Conservation (phyloP, 2,113 vertebrate genomes). For the Mobula hypostoma region DNA sequence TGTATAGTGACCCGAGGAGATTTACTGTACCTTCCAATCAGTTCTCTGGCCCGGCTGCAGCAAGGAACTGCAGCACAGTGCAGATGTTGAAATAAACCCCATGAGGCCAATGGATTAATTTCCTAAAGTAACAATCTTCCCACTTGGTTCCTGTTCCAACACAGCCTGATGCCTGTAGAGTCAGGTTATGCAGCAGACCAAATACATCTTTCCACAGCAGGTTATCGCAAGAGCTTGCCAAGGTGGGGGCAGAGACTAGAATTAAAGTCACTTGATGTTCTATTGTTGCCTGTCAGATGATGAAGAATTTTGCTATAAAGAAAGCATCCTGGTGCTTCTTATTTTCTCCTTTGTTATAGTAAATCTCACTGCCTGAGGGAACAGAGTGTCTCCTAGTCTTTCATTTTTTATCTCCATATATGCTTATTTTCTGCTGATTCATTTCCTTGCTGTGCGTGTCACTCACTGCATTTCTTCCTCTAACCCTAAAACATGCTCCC, state of each 20-base stretch:
- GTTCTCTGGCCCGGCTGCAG: neutral
- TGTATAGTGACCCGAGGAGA: neutral
- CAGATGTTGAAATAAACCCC: slow-evolving; percentile 23
- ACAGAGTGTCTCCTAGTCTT: slow-evolving; percentile 54
- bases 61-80: neutral
- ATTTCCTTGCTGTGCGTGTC: slow-evolving; percentile 51
- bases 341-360: slow-evolving; percentile 58
- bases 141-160: slow-evolving; percentile 11
- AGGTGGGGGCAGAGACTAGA: slow-evolving; percentile 42
- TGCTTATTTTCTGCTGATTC: slow-evolving; percentile 50
- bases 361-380: slow-evolving; percentile 53
- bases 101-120: slow-evolving; percentile 21
- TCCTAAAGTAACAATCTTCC: slow-evolving; percentile 3
- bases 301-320: slow-evolving; percentile 49
- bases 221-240: slow-evolving; percentile 45
- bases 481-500: slow-evolving; percentile 39
- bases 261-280: slow-evolving; percentile 50
- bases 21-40: slow-evolving; percentile 12
- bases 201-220: slow-evolving; percentile 44
- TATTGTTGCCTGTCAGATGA: slow-evolving; percentile 41
- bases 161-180: slow-evolving; percentile 21
- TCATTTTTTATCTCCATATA: slow-evolving; percentile 55
- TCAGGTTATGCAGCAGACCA: slow-evolving; percentile 18
- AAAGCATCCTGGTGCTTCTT: slow-evolving; percentile 54
- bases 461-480: slow-evolving; percentile 19